Conservation (phyloP, 2,113 vertebrate genomes). For the Gavia stellata region DNA sequence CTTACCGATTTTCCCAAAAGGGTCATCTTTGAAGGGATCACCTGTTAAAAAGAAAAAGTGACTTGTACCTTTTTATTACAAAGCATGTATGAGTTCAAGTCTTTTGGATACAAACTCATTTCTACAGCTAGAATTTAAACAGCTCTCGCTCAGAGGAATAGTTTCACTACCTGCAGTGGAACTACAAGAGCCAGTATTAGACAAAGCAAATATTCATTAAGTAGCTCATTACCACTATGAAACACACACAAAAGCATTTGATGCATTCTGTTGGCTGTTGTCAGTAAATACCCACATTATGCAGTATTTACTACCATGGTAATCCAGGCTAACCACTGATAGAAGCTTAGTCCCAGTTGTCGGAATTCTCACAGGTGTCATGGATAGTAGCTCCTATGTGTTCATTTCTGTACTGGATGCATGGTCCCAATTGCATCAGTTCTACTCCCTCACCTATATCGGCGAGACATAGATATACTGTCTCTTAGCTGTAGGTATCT, state of each 20-base stretch:
- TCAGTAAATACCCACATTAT: neutral
- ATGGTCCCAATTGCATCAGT: neutral
- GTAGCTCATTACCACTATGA: neutral
- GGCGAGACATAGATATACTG: neutral
- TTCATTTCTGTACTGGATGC: neutral
- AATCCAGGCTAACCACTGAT: neutral
- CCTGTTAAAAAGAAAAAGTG: slow-evolving; percentile 59
- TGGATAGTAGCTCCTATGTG: neutral
- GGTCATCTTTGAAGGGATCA: slow-evolving; percentile 96
- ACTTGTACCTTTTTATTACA: neutral
- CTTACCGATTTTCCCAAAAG: slow-evolving; percentile 92
- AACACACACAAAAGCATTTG: neutral
- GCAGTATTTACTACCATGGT: neutral
- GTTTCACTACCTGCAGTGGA: neutral
- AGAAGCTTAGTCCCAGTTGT: neutral
- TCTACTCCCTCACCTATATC: neutral
- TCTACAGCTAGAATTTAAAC: neutral
- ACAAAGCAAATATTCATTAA: neutral
- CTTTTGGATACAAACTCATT: neutral
- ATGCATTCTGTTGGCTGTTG: neutral
- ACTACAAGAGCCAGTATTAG: neutral
- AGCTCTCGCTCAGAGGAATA: neutral
- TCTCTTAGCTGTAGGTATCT: neutral
- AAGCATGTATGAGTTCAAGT: neutral
- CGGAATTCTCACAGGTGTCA: neutral